These are phyloP conservation scores for Psophia crepitans DNA, from an alignment of 2,113 vertebrate species.

Conservation along the genomic window DNA sequence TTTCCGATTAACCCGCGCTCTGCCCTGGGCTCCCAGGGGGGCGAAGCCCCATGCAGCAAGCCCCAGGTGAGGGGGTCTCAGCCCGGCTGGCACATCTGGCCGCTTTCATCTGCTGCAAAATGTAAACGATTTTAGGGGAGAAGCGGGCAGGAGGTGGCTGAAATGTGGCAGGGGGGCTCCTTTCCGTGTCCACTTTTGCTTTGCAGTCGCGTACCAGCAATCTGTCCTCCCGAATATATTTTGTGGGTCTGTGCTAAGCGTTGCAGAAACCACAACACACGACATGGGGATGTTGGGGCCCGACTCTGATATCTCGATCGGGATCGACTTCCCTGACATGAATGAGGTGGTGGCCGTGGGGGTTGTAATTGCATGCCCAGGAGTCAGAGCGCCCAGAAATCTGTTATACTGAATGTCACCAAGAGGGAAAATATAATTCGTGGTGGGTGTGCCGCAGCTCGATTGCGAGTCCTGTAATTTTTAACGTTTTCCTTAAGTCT, in stretches of 20 bases:
- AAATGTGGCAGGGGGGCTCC: rapidly evolving
- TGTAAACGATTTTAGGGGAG: not conserved
- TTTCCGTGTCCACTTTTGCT: not conserved
- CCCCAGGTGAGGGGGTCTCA: not conserved
- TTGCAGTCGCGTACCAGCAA: not conserved
- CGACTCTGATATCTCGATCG: not conserved
- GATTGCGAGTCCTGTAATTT: not conserved
- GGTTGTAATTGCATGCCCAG: not conserved
- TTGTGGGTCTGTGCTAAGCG: not conserved
- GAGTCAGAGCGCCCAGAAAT: not conserved
- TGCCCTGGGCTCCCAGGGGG: not conserved
- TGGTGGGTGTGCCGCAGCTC: not conserved
- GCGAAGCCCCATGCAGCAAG: not conserved
- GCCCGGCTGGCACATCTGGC: not conserved
- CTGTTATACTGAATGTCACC: not conserved
- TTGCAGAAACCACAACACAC: not conserved
- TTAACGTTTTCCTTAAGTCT: not conserved
- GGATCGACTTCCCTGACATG: not conserved
- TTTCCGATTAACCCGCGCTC: not conserved
- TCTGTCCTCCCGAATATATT: not conserved
- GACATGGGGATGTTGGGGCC: not conserved
- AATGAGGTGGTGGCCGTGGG: not conserved
- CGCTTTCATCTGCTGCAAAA: not conserved
- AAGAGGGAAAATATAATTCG: not conserved
- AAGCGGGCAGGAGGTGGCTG: not conserved